These are phyloP conservation scores for Schlechtendalia chinensis DNA, from an alignment of 1,140 invertebrate species.

Conservation along the genomic window DNA sequence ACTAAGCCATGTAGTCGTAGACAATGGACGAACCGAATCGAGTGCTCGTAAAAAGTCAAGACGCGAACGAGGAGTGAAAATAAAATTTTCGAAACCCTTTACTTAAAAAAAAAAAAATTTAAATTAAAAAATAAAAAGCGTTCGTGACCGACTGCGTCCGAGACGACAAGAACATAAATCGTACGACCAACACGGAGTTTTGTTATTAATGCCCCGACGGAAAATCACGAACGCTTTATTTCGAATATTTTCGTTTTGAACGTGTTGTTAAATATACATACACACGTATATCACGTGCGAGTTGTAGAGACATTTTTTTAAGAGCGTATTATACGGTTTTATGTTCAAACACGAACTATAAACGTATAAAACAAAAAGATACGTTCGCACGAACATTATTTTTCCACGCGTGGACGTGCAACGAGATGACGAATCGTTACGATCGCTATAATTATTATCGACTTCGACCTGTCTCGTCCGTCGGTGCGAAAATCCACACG, in stretches of 20 bases:
- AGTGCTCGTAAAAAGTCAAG: constrained; percentile 46
- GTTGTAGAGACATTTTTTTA: no score
- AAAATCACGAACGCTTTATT: not conserved
- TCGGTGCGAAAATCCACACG: no score
- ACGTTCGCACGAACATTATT: no score
- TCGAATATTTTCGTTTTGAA: not conserved
- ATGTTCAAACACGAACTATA: no score
- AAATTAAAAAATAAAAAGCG: not conserved
- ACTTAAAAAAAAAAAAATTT: not conserved
- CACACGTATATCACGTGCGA: no score
- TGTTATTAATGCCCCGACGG: not conserved
- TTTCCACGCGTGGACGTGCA: no score
- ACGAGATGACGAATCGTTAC: no score
- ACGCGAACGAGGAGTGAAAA: not conserved
- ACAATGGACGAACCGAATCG: constrained; percentile 16
- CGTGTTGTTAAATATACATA: no score
- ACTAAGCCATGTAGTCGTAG: constrained; percentile 36
- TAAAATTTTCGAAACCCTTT: constrained; percentile 20
- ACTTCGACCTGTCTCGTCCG: no score
- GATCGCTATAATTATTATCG: no score
- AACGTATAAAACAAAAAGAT: no score
- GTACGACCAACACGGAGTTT: not conserved
- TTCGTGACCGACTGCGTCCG: not conserved
- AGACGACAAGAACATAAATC: not conserved
- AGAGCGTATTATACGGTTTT: no score